phyloP scores from a whole-genome alignment of 2,797 vertebrate species.

The Sarcophilus harrisii region DNA sequence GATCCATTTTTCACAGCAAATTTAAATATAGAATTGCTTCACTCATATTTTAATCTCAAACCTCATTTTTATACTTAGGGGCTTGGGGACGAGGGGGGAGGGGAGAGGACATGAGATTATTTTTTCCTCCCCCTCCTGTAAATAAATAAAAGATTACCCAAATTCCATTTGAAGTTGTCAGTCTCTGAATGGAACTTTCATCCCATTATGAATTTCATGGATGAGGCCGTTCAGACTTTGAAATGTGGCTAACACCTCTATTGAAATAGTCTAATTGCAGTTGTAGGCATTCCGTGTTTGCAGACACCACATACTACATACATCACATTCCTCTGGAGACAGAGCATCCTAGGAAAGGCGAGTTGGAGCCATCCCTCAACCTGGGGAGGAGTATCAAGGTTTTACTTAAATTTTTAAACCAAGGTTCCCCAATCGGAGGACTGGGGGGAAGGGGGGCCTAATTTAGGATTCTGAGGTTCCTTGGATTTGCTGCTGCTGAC shows the following conservation, averaged over 20 bases:
- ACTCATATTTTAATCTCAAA: conserved; percentile 74
- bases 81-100: background rate
- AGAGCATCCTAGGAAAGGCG: conserved; percentile 72
- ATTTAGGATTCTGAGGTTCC: conserved; percentile 78
- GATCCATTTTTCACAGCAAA: conserved; percentile 76
- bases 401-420: conserved; percentile 79
- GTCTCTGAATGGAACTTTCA: conserved; percentile 79
- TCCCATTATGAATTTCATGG: conserved; percentile 82
- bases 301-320: conserved; percentile 76
- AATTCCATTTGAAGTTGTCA: conserved; percentile 78
- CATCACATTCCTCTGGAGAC: conserved; percentile 76
- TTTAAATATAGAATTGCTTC: conserved; percentile 80
- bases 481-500: conserved; percentile 65
- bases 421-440: conserved; percentile 74
- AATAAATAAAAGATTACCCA: conserved; percentile 78
- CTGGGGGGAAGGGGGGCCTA: conserved; percentile 65
- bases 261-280: conserved; percentile 80
- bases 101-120: conserved; percentile 50
- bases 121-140: conserved; percentile 60
- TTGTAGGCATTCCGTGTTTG: conserved; percentile 67
- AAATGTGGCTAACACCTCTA: conserved; percentile 77
- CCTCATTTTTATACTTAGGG: conserved; percentile 75
- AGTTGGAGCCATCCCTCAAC: conserved; percentile 61
- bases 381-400: conserved; percentile 67
- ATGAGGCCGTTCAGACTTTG: conserved; percentile 71